A percentile compares a stretch with the other conserved stretches of the same genome.
Conservation (phyloP, 2,888 invertebrate species). For the Thymelicus lineola region DNA sequence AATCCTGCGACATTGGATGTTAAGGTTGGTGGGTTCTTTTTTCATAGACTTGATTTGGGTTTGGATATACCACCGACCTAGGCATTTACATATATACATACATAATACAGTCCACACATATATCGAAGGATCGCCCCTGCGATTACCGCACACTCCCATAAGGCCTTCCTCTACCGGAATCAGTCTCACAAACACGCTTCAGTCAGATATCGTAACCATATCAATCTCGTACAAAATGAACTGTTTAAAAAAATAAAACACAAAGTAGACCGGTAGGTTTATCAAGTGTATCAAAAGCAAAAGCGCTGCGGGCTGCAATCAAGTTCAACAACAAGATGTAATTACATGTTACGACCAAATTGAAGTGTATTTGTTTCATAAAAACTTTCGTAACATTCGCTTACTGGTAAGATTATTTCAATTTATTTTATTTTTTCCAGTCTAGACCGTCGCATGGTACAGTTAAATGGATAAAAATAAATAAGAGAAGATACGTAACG, state of each 20-base stretch:
- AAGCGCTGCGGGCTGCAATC: slow-evolving; percentile 20
- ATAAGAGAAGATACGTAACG: no score
- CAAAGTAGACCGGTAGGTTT: neutral
- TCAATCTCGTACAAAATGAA: neutral
- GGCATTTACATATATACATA: no score
- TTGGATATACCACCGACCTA: no score
- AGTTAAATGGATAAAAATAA: no score
- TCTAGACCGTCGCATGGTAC: neutral
- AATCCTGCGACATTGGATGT: no score
- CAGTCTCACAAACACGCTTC: neutral
- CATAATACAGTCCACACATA: no score
- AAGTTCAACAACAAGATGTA: slow-evolving; percentile 19
- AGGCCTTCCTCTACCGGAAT: neutral
- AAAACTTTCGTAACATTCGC: slow-evolving; percentile 3
- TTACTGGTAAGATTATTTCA: neutral
- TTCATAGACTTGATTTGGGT: no score
- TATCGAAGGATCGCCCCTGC: no score
- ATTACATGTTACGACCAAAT: slow-evolving; percentile 10
- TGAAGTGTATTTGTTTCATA: slow-evolving; percentile 5
- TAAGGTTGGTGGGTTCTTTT: no score
- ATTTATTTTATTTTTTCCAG: neutral
- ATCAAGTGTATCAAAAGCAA: slow-evolving; percentile 11
- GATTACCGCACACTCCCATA: no score
- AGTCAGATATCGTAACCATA: neutral
- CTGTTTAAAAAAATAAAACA: neutral